Conservation (phyloP, 2,113 vertebrate genomes). For the Pangasianodon hypophthalmus region DNA sequence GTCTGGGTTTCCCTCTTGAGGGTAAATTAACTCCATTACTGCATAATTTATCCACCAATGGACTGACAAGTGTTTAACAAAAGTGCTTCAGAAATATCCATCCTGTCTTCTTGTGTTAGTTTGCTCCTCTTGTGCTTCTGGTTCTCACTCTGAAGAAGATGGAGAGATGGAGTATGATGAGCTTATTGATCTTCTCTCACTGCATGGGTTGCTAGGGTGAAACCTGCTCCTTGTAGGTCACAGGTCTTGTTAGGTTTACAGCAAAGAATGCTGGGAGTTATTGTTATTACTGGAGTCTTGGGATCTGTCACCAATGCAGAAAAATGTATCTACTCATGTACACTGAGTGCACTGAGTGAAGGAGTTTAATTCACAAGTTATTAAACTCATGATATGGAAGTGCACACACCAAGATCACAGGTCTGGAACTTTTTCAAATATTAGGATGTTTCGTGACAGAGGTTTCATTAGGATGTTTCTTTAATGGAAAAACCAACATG, state of each 20-base stretch:
- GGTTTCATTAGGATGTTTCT: not conserved
- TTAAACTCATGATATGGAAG: not conserved
- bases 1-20: constrained; percentile 9
- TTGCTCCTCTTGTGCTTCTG: not conserved
- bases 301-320: not conserved
- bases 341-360: not conserved
- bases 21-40: constrained; percentile 26
- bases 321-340: not conserved
- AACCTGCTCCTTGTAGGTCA: constrained; percentile 6
- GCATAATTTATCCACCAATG: constrained; percentile 38
- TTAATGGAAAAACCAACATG: not conserved
- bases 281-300: not conserved
- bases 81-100: not conserved
- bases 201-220: not conserved
- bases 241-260: not conserved
- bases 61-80: not conserved
- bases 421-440: not conserved
- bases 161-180: not conserved
- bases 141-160: not conserved
- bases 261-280: constrained; percentile 5
- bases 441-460: not conserved
- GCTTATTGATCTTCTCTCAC: not conserved
- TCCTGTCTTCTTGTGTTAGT: not conserved
- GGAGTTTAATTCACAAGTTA: not conserved
- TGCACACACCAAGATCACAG: not conserved